Conservation (phyloP, 2,888 invertebrate genomes). For the Leucoma salicis region DNA sequence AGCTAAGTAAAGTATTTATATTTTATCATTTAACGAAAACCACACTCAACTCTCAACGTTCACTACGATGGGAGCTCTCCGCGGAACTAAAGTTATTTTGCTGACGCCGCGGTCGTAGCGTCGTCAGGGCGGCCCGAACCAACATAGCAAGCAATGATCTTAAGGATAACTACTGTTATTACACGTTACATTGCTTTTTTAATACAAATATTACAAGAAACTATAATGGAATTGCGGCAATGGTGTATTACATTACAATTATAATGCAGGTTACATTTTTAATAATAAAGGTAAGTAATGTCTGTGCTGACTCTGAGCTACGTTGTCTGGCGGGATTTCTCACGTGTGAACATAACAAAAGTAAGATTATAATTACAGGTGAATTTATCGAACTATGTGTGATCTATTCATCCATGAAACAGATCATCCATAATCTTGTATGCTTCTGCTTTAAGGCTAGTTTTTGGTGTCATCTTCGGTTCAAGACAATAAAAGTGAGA, state of each 20-base stretch:
- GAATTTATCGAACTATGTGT: conserved; percentile 42
- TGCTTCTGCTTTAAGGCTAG: too few relatives aligned
- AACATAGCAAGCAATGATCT: conserved; percentile 25
- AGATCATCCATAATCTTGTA: too few relatives aligned
- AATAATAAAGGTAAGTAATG: conserved; percentile 36
- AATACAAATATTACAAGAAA: conserved; percentile 1
- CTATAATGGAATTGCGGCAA: conserved; percentile 14
- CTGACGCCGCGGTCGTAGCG: conserved; percentile 38
- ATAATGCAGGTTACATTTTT: conserved; percentile 17
- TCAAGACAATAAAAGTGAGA: too few relatives aligned
- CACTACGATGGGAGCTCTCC: conserved; percentile 53
- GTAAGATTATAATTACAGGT: conserved; percentile 63
- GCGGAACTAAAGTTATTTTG: conserved; percentile 70
- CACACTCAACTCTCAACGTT: conserved; percentile 42
- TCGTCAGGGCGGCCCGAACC: conserved; percentile 21
- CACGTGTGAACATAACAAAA: conserved; percentile 68
- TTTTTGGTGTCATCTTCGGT: too few relatives aligned
- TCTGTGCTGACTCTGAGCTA: conserved; percentile 39
- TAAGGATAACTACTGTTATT: conserved; percentile 35
- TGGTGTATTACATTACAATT: conserved; percentile 21
- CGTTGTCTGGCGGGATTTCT: conserved; percentile 62
- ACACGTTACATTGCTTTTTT: conserved; percentile 47
- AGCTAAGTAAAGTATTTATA: neutral
- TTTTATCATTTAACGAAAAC: neutral
- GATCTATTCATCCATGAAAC: too few relatives aligned